Base-by-base conservation (phyloP, 2,797 vertebrate species). In the Spinus pinus region DNA sequence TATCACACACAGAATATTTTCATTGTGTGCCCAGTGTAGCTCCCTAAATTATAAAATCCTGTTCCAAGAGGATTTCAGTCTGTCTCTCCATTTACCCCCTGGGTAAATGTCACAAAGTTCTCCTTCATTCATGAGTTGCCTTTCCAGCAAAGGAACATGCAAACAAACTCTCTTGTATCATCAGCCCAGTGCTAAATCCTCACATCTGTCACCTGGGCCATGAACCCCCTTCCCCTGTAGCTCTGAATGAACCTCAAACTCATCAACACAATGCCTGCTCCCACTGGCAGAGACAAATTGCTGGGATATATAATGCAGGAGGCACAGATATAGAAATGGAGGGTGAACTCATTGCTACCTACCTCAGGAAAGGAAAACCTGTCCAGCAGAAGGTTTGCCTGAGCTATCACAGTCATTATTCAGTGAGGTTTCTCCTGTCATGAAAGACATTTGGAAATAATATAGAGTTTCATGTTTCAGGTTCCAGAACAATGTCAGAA, bases 391-490 rank as follows among this genome's bases (percentile, higher is more conserved):
- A 93, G 75, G 49, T 86, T 92, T 91, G 47, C 54, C 65, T 79
- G 41, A 78, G 73, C 61, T 79, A 69, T 70, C 73, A 19, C 37
- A 49, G 74, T 35, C 86, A 72, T 67, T 93, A 94, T 69, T 89
- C 84, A 90, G 2, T 37, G 60, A 81, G 37, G 33, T 86, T 92
- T 94, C 39, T 72, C 14, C 65, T 92, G 77, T 72, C 77, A 21
- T 30, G n/a, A 78, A 71, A 89, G 57, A 23, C 61, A 54, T 95
- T 90, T 78, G 42, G 72, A 81, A 89, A 81, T 85, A 87, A 93
- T 83, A 37, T 0, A 58, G 37, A 79, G 56, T 81, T 94, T 91
- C 3, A 0, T 56, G 46, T 89, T 95, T 94, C 85, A 58, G 14
- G 39, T 81, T 94, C 51, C 66, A 65, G 65, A 86, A 65, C 60